Percentiles rank a stretch among this genome's conserved stretches.
These are phyloP conservation scores for Corapipo altera DNA, from an alignment of 2,113 vertebrate genomes.

Conservation along the genomic window DNA sequence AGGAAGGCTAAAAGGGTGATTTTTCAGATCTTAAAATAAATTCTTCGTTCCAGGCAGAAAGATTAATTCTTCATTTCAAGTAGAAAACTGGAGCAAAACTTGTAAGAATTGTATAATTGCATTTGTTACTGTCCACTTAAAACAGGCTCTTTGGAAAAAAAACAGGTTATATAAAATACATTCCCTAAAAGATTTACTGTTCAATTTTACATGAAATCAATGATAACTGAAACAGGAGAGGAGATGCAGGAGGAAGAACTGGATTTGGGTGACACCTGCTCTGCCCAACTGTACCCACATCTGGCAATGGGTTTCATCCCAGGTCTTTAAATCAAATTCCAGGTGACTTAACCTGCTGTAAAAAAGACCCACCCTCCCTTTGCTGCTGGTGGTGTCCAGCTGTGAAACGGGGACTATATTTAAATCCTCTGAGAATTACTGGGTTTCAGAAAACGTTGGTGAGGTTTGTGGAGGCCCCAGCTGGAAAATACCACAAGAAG, in stretches of 20 bases:
- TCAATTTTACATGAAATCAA: not conserved
- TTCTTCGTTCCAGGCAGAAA: not conserved
- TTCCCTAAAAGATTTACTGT: not conserved
- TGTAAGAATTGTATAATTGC: not conserved
- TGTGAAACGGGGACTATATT: not conserved
- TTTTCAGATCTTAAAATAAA: not conserved
- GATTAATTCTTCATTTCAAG: not conserved
- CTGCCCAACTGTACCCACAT: not conserved
- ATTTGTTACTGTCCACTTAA: not conserved
- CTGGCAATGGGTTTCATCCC: not conserved
- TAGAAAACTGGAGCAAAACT: not conserved
- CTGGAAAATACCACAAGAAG: conserved; percentile 54
- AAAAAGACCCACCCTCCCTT: not conserved
- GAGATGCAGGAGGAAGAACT: not conserved
- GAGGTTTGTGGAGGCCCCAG: not conserved
- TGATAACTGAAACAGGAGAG: not conserved
- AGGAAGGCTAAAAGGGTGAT: not conserved
- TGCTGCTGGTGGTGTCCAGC: not conserved
- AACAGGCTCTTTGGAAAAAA: rapidly evolving
- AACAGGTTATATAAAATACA: not conserved
- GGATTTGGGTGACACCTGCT: not conserved
- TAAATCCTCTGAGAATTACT: not conserved
- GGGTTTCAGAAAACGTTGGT: not conserved
- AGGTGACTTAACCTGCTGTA: not conserved
- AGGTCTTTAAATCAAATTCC: not conserved